Base-by-base conservation (phyloP, 2,888 invertebrate species). In the Drosophila falleni region DNA sequence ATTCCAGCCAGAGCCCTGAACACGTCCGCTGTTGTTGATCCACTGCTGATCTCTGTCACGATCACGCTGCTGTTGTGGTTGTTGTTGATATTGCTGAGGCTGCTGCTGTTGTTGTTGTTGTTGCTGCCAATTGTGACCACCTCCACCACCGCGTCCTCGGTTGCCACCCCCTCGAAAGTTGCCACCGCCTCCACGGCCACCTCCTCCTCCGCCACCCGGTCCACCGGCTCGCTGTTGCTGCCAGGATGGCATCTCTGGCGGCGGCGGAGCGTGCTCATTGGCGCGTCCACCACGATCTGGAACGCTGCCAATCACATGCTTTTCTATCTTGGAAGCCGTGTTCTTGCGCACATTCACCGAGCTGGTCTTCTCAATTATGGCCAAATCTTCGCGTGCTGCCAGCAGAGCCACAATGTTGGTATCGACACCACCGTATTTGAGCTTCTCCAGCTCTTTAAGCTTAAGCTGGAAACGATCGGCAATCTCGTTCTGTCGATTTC, bases 191-290 rank as follows among this genome's bases (percentile, higher is more conserved):
- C 91, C 83, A 11, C 89, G 76, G 5, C 90, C 85, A 9, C 76
- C 84, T 8, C 89, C 75, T 23, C n/a, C 19, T 1, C 90, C 81
- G 0, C 37, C 92, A 37, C 37, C 92, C 35, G 94, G 93, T 35
- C 94, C 94, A 35, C 94, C 87, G 0, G 94, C 93, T 39, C 95
- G 93, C 56, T 94, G 93, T 37, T 97, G 97, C 89, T 96, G 95
- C 97, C 98, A 99, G 0, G 97, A 96, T 0, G 99, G 99, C 98
- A 99, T 98, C 93, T 99, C 99, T 0, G 98, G 98, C 0, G 98
- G 98, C 0, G 99, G 99, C 0, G 97, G 96, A 72, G 97, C 97
- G 84, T 97, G 96, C 88, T 99, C 99, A 81, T 96, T 95, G 0
- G 98, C 96, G 55, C 99, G 94, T 1, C 99, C 99, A 19, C 99